Evolutionary conservation across 2,113 vertebrate genomes (phyloP).

Genomic region (Etheostoma spectabile): DNA sequence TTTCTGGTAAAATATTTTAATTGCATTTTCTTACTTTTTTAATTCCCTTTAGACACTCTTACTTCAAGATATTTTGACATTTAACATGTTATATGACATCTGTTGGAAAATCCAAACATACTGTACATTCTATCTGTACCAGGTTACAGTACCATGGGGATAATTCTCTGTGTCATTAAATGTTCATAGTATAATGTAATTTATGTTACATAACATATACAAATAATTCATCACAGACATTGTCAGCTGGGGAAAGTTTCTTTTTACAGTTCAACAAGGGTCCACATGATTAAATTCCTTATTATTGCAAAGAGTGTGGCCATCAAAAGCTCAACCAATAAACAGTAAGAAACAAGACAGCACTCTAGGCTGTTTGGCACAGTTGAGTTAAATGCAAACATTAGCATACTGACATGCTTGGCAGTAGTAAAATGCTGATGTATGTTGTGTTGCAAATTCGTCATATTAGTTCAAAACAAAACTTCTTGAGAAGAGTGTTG

Average conservation of each 20-base stretch:
- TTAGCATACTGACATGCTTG: not conserved
- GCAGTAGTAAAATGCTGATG: not conserved
- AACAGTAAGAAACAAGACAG: constrained; percentile 7
- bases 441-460: not conserved
- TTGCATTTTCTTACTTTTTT: not conserved
- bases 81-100: not conserved
- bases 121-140: not conserved
- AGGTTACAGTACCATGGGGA: not conserved
- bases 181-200: not conserved
- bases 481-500: not conserved
- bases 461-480: not conserved
- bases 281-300: constrained; percentile 8
- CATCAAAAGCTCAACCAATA: not conserved
- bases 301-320: not conserved
- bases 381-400: not conserved
- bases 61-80: not conserved
- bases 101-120: not conserved
- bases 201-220: not conserved
- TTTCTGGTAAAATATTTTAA: not conserved
- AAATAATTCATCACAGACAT: constrained; percentile 24
- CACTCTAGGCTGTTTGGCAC: not conserved
- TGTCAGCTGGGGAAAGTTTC: constrained; percentile 47
- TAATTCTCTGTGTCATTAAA: not conserved
- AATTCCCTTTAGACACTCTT: not conserved
- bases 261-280: constrained; percentile 6